Evolutionary conservation across 2,113 vertebrate genomes (phyloP).

Genomic region (Coracopsis vasa): DNA sequence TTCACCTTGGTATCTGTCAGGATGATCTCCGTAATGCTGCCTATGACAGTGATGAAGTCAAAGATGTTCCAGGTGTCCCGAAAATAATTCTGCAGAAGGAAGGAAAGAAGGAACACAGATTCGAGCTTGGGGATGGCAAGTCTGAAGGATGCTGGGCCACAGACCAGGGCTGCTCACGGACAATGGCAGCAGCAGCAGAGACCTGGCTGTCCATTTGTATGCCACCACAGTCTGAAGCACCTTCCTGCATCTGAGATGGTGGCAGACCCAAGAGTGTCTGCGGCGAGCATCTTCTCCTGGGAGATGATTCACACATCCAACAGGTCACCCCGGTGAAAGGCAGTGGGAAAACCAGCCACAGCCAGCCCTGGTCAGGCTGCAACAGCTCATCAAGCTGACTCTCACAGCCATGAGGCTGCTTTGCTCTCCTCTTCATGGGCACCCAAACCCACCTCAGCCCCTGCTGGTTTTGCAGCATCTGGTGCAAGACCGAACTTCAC

Average conservation of each 20-base stretch:
- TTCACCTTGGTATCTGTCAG: constrained; percentile 86
- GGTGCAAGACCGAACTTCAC: background rate
- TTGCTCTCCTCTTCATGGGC: background rate
- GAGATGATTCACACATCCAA: background rate
- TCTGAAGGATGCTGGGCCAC: accelerated
- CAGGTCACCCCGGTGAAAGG: background rate
- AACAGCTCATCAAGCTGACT: accelerated
- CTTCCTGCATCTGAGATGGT: background rate
- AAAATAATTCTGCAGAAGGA: constrained; percentile 90
- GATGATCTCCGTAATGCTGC: constrained; percentile 97
- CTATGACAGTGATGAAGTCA: constrained; percentile 97
- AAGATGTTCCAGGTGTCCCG: constrained; percentile 99
- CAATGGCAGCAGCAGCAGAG: background rate
- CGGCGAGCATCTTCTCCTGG: background rate
- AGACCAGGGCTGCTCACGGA: background rate
- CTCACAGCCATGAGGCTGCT: background rate
- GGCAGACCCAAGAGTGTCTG: background rate
- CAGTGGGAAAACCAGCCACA: background rate
- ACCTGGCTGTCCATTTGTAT: background rate
- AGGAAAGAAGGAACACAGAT: background rate
- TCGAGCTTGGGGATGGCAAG: background rate
- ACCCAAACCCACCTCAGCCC: background rate
- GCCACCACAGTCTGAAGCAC: background rate
- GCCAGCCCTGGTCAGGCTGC: background rate
- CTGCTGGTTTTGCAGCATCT: background rate